Base-by-base conservation (phyloP, 2,888 invertebrate species). In the Harpalus rubripes region DNA sequence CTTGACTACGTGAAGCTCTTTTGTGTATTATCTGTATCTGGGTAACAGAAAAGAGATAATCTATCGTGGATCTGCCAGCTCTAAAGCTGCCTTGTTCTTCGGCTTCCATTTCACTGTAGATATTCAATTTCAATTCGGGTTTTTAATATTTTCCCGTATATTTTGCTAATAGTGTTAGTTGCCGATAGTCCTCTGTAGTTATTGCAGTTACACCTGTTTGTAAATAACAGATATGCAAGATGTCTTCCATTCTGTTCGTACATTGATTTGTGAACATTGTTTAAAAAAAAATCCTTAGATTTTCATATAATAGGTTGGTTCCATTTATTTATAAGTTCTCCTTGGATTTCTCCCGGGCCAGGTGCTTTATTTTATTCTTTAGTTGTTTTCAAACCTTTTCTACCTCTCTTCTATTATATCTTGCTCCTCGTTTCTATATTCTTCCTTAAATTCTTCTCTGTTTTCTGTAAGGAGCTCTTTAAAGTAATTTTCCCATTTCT, bases 31-130 rank as follows among this genome's bases (percentile, higher is more conserved):
- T 58, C 58, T 58, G 58, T 5, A 15, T 58, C 58, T n/a, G n/a
- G n/a, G n/a, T n/a, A n/a, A 58, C 58, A 15, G 15, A 58, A 15
- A 58, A 58, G 5, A 15, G 58, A 58, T 58, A 12, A 15, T 58
- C 58, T 58, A 58, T 58, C 4, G 58, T 58, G 58, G 58, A 58
- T 58, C 58, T 12, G 12, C 58, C 58, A 58, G 12, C 58, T 58
- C 58, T 58, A 15, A 5, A 58, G 58, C 58, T 12, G 5, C 7
- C 58, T 58, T 58, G 58, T 5, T 58, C 58, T 58, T 58, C 58
- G 58, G 58, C 6, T 15, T 58, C 58, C 6, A 58, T 58, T 58
- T 58, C 58, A n/a, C 12, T 58, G n/a, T n/a, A n/a, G n/a, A 15
- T 58, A 58, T 15, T 58, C 58, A 12, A 5, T 58, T 58, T 58